Conservation (phyloP, 2,113 vertebrate genomes). For the Orthonyx spaldingii region DNA sequence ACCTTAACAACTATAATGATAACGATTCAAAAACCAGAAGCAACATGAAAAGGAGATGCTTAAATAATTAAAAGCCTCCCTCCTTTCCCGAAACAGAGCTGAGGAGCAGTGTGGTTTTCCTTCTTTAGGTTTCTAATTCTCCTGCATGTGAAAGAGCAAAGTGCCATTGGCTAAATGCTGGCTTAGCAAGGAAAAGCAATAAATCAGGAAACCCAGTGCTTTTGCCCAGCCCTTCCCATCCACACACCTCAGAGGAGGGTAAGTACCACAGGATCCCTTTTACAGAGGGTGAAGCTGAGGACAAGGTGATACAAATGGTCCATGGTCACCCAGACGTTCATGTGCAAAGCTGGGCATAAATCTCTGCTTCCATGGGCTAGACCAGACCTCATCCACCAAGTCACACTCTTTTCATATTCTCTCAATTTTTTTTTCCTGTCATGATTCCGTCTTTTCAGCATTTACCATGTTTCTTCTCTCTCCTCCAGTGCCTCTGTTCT, state of each 20-base stretch:
- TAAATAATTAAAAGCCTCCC: constrained; percentile 63
- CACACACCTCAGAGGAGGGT: neutral
- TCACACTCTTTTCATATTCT: neutral
- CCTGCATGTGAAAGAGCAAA: neutral
- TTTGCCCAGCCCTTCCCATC: neutral
- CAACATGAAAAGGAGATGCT: constrained; percentile 60
- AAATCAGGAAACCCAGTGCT: constrained; percentile 3
- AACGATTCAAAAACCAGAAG: constrained; percentile 57
- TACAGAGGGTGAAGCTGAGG: constrained; percentile 20
- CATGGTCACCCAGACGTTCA: neutral
- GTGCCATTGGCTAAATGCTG: constrained; percentile 42
- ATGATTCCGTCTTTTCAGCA: neutral
- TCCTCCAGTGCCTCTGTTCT: neutral
- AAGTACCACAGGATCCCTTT: neutral
- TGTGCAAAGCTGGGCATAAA: neutral
- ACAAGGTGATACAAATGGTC: neutral
- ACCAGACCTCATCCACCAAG: neutral
- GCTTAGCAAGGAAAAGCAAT: constrained; percentile 29
- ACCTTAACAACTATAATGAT: constrained; percentile 52
- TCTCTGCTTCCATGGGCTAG: neutral
- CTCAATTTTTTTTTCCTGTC: neutral
- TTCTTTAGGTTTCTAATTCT: constrained; percentile 1
- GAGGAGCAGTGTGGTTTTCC: neutral
- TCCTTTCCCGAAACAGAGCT: constrained; percentile 41
- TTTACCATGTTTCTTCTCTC: neutral